Base-by-base conservation (phyloP, 2,888 invertebrate species). In the Melinaea marsaeus region DNA sequence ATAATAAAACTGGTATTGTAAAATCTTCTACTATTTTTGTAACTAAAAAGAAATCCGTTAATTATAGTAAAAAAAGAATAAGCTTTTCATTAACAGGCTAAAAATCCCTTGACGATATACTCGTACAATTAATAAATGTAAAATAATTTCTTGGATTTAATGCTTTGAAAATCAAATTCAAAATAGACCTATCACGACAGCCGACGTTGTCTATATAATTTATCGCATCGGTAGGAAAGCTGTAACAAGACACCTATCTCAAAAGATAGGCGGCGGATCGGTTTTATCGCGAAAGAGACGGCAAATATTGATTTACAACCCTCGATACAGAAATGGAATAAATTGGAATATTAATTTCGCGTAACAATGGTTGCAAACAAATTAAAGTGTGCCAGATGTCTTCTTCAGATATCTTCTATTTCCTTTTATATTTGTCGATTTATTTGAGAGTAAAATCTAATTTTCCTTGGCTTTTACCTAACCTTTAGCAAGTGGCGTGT, bases 261-360 rank as follows among this genome's bases (percentile, higher is more conserved):
- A 22, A 57, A 59, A 65, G 61, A 59, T 61, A 57, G 61, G 58
- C 61, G 55, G 67, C 66, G 63, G 68, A 66, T 55, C 60, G 60
- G 63, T 64, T 58, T 64, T 60, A 64, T 63, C 57, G 74, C 75
- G 78, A 78, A 77, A 78, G 81, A 79, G 81, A 81, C 76, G 79
- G 79, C 79, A 81, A 86, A 86, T 88, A 90, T 89, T 88, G 88
- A 89, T 90, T 85, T 82, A 82, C 82, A 81, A 77, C 80, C 83
- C 84, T 81, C 83, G 82, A 86, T 88, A 88, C 85, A 83, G 84
- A 86, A 86, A 84, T 85, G 85, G 89, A 90, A 90, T 90, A 89
- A 89, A 89, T 90, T 89, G 85, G 88, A 90, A 90, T 90, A 90
- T 90, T 90, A 90, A 90, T 90, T 89, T 84, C 80, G 85, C 87